Evolutionary conservation across 2,113 vertebrate species (phyloP).

Genomic region (Leptosomus discolor): DNA sequence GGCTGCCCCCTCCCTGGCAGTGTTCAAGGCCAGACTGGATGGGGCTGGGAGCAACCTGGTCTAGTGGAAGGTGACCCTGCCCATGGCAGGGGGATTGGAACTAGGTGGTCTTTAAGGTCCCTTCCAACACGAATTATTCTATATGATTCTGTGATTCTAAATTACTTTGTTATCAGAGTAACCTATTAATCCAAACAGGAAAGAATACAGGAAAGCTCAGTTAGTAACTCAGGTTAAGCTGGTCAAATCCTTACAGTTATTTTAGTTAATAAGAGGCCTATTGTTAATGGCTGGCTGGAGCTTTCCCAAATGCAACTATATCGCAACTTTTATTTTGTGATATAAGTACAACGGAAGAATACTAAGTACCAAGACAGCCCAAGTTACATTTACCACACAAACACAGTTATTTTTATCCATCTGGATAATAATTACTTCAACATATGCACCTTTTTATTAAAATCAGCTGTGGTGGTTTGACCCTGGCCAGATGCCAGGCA

Average conservation of each 20-base stretch:
- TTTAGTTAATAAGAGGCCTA: background rate
- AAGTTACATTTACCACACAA: background rate
- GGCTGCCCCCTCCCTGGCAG: too few relatives aligned
- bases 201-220: conserved; percentile 47
- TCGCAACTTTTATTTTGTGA: background rate
- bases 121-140: too few relatives aligned
- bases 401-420: background rate
- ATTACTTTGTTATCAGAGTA: conserved; percentile 98
- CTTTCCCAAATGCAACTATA: background rate
- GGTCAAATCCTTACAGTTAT: background rate
- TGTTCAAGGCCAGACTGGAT: too few relatives aligned
- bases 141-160: too few relatives aligned
- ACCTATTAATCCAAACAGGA: conserved; percentile 87
- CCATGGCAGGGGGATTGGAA: too few relatives aligned
- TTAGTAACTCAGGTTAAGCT: background rate
- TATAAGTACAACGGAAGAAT: background rate
- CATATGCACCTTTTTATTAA: background rate
- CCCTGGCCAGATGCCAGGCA: too few relatives aligned
- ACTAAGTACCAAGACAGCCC: background rate
- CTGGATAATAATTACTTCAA: background rate
- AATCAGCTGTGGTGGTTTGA: too few relatives aligned
- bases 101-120: too few relatives aligned
- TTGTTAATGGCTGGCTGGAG: background rate
- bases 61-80: too few relatives aligned
- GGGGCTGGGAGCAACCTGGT: too few relatives aligned